Evolutionary conservation across 2,888 invertebrate species (phyloP).

Genomic region (Tyria jacobaeae): DNA sequence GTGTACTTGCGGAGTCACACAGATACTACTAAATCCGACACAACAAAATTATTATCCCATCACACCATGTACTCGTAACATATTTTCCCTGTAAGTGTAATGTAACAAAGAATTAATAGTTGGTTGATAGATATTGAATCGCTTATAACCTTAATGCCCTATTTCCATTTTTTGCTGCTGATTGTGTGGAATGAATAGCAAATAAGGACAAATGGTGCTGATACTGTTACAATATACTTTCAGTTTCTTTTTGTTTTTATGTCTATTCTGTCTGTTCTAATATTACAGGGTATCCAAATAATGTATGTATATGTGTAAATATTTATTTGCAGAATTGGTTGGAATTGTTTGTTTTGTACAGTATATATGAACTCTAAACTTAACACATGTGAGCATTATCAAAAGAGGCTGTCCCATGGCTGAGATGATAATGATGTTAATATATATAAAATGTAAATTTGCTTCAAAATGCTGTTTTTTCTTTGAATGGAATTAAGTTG

Average conservation of each 20-base stretch:
- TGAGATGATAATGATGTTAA: too few relatives aligned
- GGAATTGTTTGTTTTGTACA: too few relatives aligned
- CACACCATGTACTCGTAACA: conserved; percentile 1
- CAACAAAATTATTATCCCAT: conserved; percentile 4
- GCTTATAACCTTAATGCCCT: conserved; percentile 15
- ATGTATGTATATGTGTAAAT: too few relatives aligned
- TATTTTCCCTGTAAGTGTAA: conserved; percentile 12
- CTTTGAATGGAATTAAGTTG: too few relatives aligned
- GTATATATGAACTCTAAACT: too few relatives aligned
- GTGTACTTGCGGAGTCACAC: neutral
- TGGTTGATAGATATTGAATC: conserved; percentile 18
- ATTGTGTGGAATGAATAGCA: conserved; percentile 11
- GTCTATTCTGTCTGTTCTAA: neutral
- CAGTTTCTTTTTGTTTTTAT: neutral
- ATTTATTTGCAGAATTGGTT: neutral
- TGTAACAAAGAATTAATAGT: conserved; percentile 9
- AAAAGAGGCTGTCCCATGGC: too few relatives aligned
- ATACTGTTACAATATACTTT: conserved; percentile 3
- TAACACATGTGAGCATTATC: too few relatives aligned
- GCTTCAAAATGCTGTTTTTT: too few relatives aligned
- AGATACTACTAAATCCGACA: neutral
- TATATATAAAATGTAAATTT: too few relatives aligned
- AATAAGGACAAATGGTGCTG: neutral
- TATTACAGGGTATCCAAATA: neutral
- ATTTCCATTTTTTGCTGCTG: neutral